A percentile compares a stretch with the other conserved stretches of the same genome.
Evolutionary conservation across 2,797 vertebrate genomes (phyloP).

Genomic region (Coregonus ussuriensis): DNA sequence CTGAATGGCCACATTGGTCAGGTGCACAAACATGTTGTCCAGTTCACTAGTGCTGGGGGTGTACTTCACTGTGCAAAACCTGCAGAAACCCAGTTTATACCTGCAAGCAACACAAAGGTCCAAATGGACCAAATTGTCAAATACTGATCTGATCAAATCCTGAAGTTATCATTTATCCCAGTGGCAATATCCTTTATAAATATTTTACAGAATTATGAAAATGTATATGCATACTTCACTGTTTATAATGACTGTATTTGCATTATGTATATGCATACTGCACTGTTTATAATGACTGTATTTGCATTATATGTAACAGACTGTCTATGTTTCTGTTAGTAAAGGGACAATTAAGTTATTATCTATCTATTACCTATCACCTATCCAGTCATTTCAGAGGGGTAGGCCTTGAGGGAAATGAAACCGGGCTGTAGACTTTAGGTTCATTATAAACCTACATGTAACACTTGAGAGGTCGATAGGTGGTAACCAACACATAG

Average conservation of each 20-base stretch:
- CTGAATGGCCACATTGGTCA: constrained; percentile 98
- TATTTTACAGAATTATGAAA: background rate
- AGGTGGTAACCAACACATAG: constrained; percentile 94
- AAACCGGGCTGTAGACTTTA: background rate
- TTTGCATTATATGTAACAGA: too few species aligned
- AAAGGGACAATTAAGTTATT: background rate
- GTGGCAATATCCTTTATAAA: background rate
- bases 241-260: too few species aligned
- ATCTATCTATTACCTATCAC: too few species aligned
- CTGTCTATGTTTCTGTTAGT: background rate
- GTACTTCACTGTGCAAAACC: constrained; percentile 98
- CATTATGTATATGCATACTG: background rate
- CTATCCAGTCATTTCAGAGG: background rate
- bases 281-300: too few species aligned
- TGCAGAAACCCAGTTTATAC: constrained; percentile 98
- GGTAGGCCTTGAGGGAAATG: background rate
- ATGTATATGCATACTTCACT: background rate
- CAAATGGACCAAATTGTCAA: background rate
- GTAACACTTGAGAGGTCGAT: constrained; percentile 94
- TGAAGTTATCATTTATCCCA: background rate
- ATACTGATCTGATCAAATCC: background rate
- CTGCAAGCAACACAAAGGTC: constrained; percentile 62
- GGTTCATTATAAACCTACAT: constrained; percentile 79
- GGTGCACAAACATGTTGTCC: constrained; percentile 99
- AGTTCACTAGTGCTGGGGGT: constrained; percentile 95